A percentile compares a stretch with the other conserved stretches of the same genome.
These are phyloP conservation scores for Ctenosaura bakeri DNA, from an alignment of 2,797 vertebrate genomes.

Conservation along the genomic window DNA sequence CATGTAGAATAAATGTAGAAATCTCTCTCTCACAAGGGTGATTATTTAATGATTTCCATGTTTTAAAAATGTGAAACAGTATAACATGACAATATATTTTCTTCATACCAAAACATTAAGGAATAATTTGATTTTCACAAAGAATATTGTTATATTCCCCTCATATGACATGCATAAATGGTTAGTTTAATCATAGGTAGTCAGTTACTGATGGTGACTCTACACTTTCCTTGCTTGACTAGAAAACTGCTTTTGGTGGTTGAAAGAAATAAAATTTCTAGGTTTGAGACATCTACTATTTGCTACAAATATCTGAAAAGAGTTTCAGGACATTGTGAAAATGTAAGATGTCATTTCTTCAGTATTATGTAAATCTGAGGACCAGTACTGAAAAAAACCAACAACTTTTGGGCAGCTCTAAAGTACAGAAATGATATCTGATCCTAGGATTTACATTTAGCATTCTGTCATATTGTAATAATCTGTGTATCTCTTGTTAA, in stretches of 20 bases:
- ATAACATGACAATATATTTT: neutral
- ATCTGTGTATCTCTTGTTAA: neutral
- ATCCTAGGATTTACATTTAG: neutral
- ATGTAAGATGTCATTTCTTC: neutral
- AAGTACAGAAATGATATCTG: neutral
- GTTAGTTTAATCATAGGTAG: neutral
- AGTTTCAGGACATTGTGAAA: neutral
- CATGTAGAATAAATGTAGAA: neutral
- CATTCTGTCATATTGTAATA: neutral
- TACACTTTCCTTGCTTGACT: neutral
- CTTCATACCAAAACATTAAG: neutral
- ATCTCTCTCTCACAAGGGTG: too few relatives aligned
- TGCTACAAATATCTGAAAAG: neutral
- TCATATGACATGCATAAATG: neutral
- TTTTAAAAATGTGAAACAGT: neutral
- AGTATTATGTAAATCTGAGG: neutral
- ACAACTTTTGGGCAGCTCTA: neutral
- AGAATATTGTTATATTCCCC: neutral
- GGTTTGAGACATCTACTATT: neutral
- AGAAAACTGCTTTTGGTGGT: neutral
- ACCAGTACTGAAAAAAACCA: neutral
- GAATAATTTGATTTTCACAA: neutral
- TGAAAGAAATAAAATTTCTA: neutral
- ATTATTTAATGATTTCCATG: neutral
- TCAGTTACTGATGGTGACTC: neutral